Evolutionary conservation across 2,888 invertebrate species (phyloP), one percentile per base, ranked within the genome.

Genomic region (Ectemnius continuus): DNA sequence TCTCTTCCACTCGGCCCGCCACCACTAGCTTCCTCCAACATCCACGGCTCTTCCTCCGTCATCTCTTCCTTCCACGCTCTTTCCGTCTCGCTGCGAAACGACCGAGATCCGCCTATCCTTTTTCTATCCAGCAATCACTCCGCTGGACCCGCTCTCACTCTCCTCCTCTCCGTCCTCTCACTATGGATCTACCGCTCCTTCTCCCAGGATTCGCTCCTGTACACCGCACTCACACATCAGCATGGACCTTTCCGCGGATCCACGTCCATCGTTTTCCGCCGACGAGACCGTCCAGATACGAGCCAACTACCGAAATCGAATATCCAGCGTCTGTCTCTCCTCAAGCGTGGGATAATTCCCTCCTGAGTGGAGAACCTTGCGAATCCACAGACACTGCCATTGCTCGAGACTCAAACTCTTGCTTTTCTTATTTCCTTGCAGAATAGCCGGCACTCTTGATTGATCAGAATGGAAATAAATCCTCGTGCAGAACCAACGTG

Each of bases 281-380:
- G 71, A 67, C 74, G 61, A 68, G 58, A 67, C 63, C 60, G 59
- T 74, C 61, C 71, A 48, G 69, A 77, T 81, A 72, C 66, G 63
- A 70, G 67, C 65, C 79, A 66, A 70, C 81, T 79, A 82, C 81
- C 82, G 79, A 82, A 82, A 82, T 82, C 82, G 79, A 81, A 82
- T 82, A 75, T 77, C 67, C 77, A 61, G 71, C 57, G 46, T 16
- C 62, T 14, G 67, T 52, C 65, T 14, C 65, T 52, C 61, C 67
- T 57, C 59, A 28, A 79, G 71, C 76, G 73, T 80, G 76, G 76
- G 82, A 82, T 78, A 75, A 72, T 78, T 60, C 62, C 45, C 6
- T 59, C 48, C 14, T n/a, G 52, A 52, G 52, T 52, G 14, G 28
- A 18, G 48, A 62, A 11, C 61, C 56, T 36, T 52, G 48, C 62